Conservation (phyloP, 2,888 invertebrate species). For the Erebia palarica region DNA sequence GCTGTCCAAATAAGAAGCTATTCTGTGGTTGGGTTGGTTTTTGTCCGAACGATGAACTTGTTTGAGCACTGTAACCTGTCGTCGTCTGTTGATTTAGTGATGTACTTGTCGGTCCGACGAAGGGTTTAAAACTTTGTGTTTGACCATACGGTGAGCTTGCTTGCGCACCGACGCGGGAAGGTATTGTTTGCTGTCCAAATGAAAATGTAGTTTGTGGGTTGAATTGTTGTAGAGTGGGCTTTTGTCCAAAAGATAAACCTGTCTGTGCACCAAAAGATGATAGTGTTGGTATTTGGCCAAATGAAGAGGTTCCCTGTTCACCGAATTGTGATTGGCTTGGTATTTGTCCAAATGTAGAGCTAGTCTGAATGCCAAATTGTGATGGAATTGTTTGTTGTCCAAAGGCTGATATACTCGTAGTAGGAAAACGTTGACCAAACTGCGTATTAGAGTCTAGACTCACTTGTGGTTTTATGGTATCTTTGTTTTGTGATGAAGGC, state of each 20-base stretch:
- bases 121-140: neutral
- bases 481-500: neutral
- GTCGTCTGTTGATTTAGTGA: neutral
- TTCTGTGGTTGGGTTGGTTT: neutral
- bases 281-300: neutral
- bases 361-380: neutral
- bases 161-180: neutral
- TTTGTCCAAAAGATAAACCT: neutral
- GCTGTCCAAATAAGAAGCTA: neutral
- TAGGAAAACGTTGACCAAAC: constrained; percentile 16
- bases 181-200: constrained; percentile 1
- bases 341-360: constrained; percentile 5
- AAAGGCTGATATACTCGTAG: neutral
- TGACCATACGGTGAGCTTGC: neutral
- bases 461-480: constrained; percentile 7
- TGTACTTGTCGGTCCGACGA: neutral
- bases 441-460: constrained; percentile 7
- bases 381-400: constrained; percentile 2
- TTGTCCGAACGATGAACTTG: neutral
- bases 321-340: neutral
- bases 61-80: neutral
- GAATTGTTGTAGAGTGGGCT: neutral
- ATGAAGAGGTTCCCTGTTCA: neutral
- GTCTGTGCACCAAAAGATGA: neutral
- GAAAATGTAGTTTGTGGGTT: neutral